Conservation (phyloP, 2,888 invertebrate species). For the Drosophila fulvimacula region DNA sequence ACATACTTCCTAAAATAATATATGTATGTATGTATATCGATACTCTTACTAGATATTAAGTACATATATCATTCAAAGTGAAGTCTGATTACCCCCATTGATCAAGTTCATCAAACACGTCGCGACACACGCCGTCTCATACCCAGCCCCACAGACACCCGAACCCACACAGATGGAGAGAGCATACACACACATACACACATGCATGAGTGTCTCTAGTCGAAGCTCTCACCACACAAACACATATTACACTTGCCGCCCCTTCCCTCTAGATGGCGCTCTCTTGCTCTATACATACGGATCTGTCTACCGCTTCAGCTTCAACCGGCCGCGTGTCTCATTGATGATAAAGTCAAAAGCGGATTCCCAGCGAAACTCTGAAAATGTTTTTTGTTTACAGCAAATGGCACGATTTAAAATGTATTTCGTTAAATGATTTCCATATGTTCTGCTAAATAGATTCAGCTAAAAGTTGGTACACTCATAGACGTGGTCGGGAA, state of each 20-base stretch:
- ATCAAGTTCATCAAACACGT: constrained; percentile 26
- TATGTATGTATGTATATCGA: too few relatives aligned
- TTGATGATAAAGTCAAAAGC: constrained; percentile 53
- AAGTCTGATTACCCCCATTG: not conserved
- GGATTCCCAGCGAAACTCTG: constrained; percentile 44
- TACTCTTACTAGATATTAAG: not conserved
- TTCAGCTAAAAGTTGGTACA: constrained; percentile 33
- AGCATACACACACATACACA: not conserved
- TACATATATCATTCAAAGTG: not conserved
- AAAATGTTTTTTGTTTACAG: constrained; percentile 67
- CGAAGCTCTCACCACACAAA: constrained; percentile 18
- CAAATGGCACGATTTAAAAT: constrained; percentile 74
- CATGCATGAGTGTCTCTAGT: not conserved
- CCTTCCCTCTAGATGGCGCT: constrained; percentile 3
- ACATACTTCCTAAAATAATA: not conserved
- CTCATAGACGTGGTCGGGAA: not conserved
- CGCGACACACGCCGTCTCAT: constrained; percentile 27
- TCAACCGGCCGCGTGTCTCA: constrained; percentile 63
- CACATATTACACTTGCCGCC: not conserved
- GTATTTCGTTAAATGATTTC: constrained; percentile 80
- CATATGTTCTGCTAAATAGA: constrained; percentile 32
- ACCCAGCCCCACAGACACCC: constrained; percentile 5
- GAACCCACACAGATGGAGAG: not conserved
- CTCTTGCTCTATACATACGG: constrained; percentile 17
- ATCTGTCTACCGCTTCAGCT: constrained; percentile 19